phyloP scores from a whole-genome alignment of 2,797 vertebrate species.

The Molossus alvarezi region DNA sequence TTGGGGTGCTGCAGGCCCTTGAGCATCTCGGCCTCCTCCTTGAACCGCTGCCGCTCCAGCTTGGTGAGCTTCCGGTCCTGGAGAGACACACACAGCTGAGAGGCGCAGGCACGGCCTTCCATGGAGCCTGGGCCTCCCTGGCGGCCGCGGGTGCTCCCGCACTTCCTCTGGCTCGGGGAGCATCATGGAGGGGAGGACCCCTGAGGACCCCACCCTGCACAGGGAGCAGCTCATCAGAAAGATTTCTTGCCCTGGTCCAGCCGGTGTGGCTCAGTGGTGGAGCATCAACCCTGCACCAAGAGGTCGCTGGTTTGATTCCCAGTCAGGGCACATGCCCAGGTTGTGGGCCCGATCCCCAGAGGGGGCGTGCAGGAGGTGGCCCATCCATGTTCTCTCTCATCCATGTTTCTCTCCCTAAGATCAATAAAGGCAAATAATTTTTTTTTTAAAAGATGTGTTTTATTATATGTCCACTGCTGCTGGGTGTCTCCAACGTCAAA shows the following conservation, averaged over 20 bases:
- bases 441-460: background rate
- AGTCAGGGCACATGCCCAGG: too few relatives aligned
- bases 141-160: background rate
- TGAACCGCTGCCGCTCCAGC: constrained; percentile 97
- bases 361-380: too few relatives aligned
- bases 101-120: background rate
- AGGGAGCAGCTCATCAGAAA: background rate
- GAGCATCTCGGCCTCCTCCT: constrained; percentile 99
- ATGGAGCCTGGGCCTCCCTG: background rate
- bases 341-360: too few relatives aligned
- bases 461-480: background rate
- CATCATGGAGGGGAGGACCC: background rate
- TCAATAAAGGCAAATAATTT: too few relatives aligned
- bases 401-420: too few relatives aligned
- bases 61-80: constrained; percentile 99
- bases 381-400: too few relatives aligned
- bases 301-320: background rate
- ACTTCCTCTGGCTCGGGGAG: background rate
- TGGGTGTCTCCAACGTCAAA: background rate
- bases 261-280: too few relatives aligned
- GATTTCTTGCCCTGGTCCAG: too few relatives aligned
- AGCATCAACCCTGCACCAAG: too few relatives aligned
- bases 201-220: background rate
- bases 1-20: constrained; percentile 99
- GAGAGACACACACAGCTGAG: constrained; percentile 50